Percentiles rank a stretch among this genome's conserved stretches.
Evolutionary conservation across 2,113 vertebrate species (phyloP).

Genomic region (Eptesicus fuscus): DNA sequence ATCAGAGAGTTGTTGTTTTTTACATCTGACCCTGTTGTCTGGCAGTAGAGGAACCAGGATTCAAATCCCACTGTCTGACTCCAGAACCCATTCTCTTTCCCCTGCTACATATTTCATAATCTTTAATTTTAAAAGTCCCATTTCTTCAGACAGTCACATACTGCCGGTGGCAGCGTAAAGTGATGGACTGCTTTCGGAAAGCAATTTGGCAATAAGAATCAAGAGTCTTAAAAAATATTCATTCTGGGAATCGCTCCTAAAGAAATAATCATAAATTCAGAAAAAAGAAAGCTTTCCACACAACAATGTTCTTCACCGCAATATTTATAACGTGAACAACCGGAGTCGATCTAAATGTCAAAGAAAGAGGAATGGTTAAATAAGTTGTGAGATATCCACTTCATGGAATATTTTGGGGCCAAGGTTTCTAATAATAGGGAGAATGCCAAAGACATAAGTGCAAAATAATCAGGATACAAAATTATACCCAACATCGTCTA

Average conservation of each 20-base stretch:
- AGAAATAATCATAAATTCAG: slow-evolving; percentile 70
- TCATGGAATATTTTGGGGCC: not conserved
- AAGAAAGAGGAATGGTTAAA: slow-evolving; percentile 13
- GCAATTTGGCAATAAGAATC: slow-evolving; percentile 69
- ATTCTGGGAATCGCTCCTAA: slow-evolving; percentile 67
- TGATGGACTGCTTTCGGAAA: slow-evolving; percentile 63
- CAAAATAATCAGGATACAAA: not conserved
- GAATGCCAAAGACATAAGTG: not conserved
- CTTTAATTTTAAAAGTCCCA: slow-evolving; percentile 43
- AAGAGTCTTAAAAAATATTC: slow-evolving; percentile 60
- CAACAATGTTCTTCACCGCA: slow-evolving; percentile 17
- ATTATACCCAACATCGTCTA: rapidly evolving
- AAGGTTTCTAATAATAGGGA: not conserved
- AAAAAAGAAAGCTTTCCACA: not conserved
- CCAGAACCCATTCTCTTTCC: not conserved
- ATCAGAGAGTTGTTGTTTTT: not conserved
- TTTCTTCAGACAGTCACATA: slow-evolving; percentile 23
- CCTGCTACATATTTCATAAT: not conserved
- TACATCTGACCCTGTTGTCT: not conserved
- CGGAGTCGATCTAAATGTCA: not conserved
- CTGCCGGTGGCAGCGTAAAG: not conserved
- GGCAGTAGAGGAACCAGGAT: not conserved
- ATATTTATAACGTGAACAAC: slow-evolving; percentile 26
- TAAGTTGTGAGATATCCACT: not conserved
- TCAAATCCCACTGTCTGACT: slow-evolving; percentile 13